Conservation (phyloP, 2,113 vertebrate genomes). For the Rallus limicola region DNA sequence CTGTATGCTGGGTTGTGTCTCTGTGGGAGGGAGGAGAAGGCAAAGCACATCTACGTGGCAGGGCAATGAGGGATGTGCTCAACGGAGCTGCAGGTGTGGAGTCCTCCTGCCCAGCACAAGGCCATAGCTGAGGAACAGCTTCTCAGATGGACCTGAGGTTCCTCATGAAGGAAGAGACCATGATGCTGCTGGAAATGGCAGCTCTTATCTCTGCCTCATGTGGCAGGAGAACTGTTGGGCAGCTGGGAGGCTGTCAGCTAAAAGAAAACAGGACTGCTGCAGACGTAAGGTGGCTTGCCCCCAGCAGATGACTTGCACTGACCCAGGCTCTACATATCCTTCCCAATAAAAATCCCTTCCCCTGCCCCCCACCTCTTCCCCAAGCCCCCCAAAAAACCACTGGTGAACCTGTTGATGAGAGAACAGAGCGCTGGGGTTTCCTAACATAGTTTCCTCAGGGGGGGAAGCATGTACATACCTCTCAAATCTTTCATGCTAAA, state of each 20-base stretch:
- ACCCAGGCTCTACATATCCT: background rate
- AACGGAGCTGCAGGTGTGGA: background rate
- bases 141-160: background rate
- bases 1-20: rapidly evolving
- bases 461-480: rapidly evolving
- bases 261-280: rapidly evolving
- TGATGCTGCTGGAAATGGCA: rapidly evolving
- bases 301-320: background rate
- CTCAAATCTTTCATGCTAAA: background rate
- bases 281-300: background rate
- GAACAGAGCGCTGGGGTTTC: background rate
- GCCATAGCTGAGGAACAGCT: background rate
- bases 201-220: rapidly evolving
- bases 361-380: background rate
- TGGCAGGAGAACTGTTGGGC: background rate
- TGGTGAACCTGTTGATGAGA: background rate
- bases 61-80: rapidly evolving
- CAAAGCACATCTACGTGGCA: background rate
- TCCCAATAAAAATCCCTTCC: background rate
- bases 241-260: background rate
- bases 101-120: no score
- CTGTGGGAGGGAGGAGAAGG: background rate
- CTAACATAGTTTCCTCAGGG: background rate
- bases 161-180: background rate
- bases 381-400: background rate